Evolutionary conservation across 2,888 invertebrate genomes (phyloP), one percentile per base, ranked within the genome.

Genomic region (Drosophila limbata): DNA sequence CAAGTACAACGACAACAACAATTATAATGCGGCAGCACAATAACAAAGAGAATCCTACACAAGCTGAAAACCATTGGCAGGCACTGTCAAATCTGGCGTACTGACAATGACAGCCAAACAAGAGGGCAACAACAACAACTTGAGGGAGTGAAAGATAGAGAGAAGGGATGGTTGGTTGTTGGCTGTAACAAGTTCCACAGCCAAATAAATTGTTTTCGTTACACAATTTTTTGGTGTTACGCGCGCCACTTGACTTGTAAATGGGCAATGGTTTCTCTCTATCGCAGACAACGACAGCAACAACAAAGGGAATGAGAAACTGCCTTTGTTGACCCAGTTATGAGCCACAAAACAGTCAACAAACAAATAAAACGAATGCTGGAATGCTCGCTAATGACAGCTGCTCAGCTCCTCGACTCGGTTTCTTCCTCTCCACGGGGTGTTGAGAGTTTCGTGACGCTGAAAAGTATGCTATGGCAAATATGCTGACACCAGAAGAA

Each of bases 121-220:
- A 33, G 25, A 3, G 2, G 0, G 28, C 4, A 35, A 21, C 21
- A 33, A 31, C 9, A 40, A 19, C 31, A 15, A n/a, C 10, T 15
- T 8, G 9, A 9, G 2, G 31, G 28, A 4, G 15, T 17, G 17
- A 31, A 11, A 2, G 15, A 3, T 3, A 31, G 11, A 15, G 5
- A 17, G 17, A 10, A 6, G 48, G 33, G 15, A 19, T 9, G 17
- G 44, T 3, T 28, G 8, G 28, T 28, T 15, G 33, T 25, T 15
- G 33, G 39, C 33, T 51, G 57, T 59, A 48, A 61, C 78, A 86
- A 77, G 73, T 77, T 73, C 45, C 63, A 70, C 66, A 69, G 82
- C 76, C 68, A 84, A 86, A 84, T 84, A 84, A 84, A 84, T 84
- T 84, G 89, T 84, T 84, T 86, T 86, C 33, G 89, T 68, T 88